A percentile compares a stretch with the other conserved stretches of the same genome.
Conservation (phyloP, 2,113 vertebrate genomes). For the Toxostoma redivivum region DNA sequence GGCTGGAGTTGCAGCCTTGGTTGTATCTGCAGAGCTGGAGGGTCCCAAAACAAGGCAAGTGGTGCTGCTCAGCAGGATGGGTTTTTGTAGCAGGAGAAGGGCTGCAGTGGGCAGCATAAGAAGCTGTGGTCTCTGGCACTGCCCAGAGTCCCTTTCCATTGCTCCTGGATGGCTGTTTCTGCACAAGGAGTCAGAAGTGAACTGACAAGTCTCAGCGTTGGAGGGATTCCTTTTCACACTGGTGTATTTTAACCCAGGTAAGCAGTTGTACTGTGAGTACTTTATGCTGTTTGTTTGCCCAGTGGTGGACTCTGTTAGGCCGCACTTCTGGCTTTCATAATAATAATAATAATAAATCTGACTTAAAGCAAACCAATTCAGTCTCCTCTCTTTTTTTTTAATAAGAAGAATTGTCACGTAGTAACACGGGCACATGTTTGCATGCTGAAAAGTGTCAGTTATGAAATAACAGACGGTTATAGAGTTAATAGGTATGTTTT, state of each 20-base stretch:
- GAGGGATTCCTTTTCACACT: neutral
- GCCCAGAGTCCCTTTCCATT: neutral
- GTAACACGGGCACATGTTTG: accelerated
- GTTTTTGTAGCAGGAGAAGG: neutral
- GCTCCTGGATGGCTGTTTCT: neutral
- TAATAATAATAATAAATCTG: neutral
- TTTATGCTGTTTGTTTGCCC: neutral
- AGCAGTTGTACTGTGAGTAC: neutral
- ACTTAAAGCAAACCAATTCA: neutral
- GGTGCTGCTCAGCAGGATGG: neutral
- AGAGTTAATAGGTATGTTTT: neutral
- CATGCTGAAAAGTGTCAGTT: neutral
- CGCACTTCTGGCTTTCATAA: neutral
- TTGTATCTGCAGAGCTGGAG: neutral
- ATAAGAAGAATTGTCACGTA: neutral
- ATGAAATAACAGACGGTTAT: neutral
- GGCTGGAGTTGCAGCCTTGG: neutral
- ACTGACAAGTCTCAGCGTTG: neutral
- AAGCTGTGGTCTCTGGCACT: neutral
- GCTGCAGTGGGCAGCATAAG: neutral
- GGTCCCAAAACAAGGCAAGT: neutral
- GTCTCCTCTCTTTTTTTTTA: neutral
- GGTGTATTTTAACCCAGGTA: neutral
- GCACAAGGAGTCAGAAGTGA: neutral
- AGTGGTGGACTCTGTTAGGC: neutral